Base-by-base conservation (phyloP, 2,888 invertebrate genomes). In the Plagiodera versicolora region DNA sequence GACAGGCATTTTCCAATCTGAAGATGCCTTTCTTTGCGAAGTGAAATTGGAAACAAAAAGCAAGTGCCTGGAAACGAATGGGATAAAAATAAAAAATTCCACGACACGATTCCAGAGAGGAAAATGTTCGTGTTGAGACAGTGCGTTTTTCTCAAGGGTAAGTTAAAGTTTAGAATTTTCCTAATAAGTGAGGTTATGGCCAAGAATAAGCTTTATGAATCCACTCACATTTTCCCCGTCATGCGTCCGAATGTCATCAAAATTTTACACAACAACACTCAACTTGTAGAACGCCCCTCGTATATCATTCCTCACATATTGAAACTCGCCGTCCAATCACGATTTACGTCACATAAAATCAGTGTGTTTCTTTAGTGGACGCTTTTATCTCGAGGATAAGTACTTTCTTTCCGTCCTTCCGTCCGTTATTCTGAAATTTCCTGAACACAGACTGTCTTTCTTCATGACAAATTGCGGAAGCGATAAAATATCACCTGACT, bases 91-190 rank as follows among this genome's bases (percentile, higher is more conserved):
- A 44, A 53, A 53, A 53, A 44, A 53, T 53, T 52, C 19, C 39
- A 6, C 39, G 44, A 44, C 19, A 53, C 20, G 14, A 11, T 45
- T 11, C 14, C 5, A 44, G 39, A 44, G 53, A 28, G 1, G 56
- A 54, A 47, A 58, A 78, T 78, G 77, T 77, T 78, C 65, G 77
- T 79, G 24, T 79, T 78, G 79, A 75, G 74, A 65, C 78, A 78
- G 60, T 78, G 79, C 64, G 77, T 79, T 58, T 78, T 77, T 19
- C 66, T 77, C 60, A 76, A 76, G 71, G 76, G 77, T 77, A 71
- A 73, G 75, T 68, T 56, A 56, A 58, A 60, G 48, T 39, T 53
- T 45, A 20, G 45, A 52, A 49, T 50, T 53, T 53, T 24, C 35
- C 39, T 44, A n/a, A 30, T 11, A n/a, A n/a, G n/a, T n/a, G n/a